Evolutionary conservation across 2,797 vertebrate species (phyloP).

Genomic region (Silurus aristotelis): DNA sequence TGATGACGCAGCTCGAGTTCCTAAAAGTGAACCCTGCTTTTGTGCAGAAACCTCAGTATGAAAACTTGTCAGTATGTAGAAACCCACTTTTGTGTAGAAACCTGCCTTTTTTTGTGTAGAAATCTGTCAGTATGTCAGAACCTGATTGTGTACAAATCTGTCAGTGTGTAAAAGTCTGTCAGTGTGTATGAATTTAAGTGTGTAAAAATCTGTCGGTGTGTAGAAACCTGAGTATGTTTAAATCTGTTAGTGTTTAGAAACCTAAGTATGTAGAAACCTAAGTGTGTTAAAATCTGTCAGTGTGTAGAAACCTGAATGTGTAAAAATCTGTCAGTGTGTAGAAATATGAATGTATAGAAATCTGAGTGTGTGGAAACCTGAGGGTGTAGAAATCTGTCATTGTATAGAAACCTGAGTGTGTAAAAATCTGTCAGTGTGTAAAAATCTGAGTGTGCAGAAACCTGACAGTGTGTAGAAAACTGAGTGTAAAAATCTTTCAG

Average conservation of each 20-base stretch:
- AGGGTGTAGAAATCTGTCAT: not conserved
- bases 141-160: not conserved
- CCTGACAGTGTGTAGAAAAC: not conserved
- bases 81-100: not conserved
- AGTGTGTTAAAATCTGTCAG: not conserved
- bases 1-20: no score
- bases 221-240: not conserved
- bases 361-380: no score
- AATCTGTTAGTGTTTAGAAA: not conserved
- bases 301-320: not conserved
- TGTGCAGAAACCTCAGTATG: not conserved
- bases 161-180: not conserved
- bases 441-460: not conserved
- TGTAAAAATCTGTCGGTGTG: not conserved
- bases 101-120: not conserved
- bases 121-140: not conserved
- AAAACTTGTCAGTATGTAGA: not conserved
- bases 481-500: not conserved
- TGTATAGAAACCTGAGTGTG: not conserved
- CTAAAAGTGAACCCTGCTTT: no score
- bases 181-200: not conserved
- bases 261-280: not conserved
- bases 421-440: not conserved
- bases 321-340: not conserved
- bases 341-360: not conserved